These are phyloP conservation scores for Diadophis punctatus DNA, from an alignment of 2,113 vertebrate species.

Conservation along the genomic window DNA sequence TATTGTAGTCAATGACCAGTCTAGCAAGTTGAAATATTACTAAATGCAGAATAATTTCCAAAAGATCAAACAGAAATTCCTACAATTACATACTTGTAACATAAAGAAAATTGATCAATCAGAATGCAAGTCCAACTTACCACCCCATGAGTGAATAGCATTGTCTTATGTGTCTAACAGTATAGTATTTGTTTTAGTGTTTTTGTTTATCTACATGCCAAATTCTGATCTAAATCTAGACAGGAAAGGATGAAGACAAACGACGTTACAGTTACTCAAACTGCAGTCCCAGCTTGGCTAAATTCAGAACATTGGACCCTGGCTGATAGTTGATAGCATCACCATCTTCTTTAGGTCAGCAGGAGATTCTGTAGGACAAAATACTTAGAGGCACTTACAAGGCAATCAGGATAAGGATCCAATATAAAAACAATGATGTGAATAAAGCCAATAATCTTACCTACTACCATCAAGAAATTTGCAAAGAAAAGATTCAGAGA, in stretches of 20 bases:
- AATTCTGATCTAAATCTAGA: not conserved
- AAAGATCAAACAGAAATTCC: not conserved
- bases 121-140: not conserved
- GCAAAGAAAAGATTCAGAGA: not conserved
- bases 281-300: not conserved
- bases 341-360: not conserved
- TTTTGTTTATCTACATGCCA: not conserved
- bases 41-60: not conserved
- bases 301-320: not conserved
- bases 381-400: not conserved
- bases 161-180: not conserved
- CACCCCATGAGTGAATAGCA: not conserved
- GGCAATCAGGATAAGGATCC: not conserved
- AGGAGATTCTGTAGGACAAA: not conserved
- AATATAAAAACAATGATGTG: not conserved
- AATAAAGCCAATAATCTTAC: not conserved
- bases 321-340: not conserved
- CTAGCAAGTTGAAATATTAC: not conserved
- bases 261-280: not conserved
- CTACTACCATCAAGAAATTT: not conserved
- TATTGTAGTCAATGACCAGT: not conserved
- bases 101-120: not conserved
- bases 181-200: not conserved
- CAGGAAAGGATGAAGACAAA: not conserved
- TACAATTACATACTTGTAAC: not conserved